Base-by-base conservation (phyloP, 2,797 vertebrate species). In the Megaceryle alcyon region DNA sequence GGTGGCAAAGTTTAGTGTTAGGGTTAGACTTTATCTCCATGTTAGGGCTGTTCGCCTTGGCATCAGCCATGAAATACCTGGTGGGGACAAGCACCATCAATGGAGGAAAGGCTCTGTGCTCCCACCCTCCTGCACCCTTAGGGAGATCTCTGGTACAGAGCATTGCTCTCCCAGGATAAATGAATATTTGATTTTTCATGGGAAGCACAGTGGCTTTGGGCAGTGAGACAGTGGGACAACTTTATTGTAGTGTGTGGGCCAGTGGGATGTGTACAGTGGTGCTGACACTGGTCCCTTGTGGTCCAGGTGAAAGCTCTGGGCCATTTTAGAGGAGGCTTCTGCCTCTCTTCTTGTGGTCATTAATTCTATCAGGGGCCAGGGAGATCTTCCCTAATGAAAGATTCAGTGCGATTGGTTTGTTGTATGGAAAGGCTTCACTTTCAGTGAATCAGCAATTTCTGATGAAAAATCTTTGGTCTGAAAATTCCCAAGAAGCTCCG, bases 381-480 rank as follows among this genome's bases (percentile, higher is more conserved):
- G 33, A 95, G 91, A 87, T 44, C 57, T 93, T 43, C 41, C 33
- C 84, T 93, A 91, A 92, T 93, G 92, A 92, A 94, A 82, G 65
- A 61, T 92, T 71, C 84, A 71, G 71, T 0, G 6, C 95, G 88
- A 97, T 96, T 68, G 93, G 79, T 87, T 94, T 96, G 84, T 83
- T 91, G 76, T 70, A 22, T 65, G 82, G 88, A 81, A 92, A 89
- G 95, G 86, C 93, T 86, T 94, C 44, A 2, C 37, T 95, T 96
- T 87, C 0, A 15, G 89, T 92, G 94, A 97, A 94, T 96, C 95
- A 96, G 94, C 96, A 96, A 77, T 75, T 97, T 95, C 79, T 78
- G 93, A 96, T 95, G 95, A 96, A 93, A 96, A 95, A 96, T 95
- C 88, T 96, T 94, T 78, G 80, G 71, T 93, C 81, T 93, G 92